Conservation (phyloP, 2,113 vertebrate species). For the Elephas maximus region DNA sequence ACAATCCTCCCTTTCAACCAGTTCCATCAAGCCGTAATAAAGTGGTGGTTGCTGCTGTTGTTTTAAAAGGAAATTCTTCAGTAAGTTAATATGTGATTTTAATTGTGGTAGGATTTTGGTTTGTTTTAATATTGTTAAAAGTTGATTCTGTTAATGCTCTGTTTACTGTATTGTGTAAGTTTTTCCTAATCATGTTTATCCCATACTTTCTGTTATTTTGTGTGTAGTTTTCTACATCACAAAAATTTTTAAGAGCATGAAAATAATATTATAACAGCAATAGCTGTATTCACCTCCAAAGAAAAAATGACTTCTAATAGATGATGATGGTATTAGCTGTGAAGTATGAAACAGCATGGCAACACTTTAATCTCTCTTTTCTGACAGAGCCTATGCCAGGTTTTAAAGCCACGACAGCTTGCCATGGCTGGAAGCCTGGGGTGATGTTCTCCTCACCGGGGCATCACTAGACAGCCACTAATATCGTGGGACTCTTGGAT, state of each 20-base stretch:
- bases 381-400: not conserved
- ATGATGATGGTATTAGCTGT: not conserved
- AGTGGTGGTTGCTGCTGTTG: not conserved
- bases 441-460: not conserved
- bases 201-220: not conserved
- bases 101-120: not conserved
- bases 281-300: not conserved
- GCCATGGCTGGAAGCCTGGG: not conserved
- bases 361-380: conserved; percentile 46
- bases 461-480: conserved; percentile 39
- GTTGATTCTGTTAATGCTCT: not conserved
- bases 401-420: conserved; percentile 21
- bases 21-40: not conserved
- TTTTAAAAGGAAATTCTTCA: not conserved
- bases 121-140: not conserved
- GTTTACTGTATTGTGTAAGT: not conserved
- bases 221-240: not conserved
- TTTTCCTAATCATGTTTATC: not conserved
- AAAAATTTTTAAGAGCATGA: not conserved
- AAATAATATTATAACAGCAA: not conserved
- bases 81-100: not conserved
- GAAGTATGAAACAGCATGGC: not conserved
- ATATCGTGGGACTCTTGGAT: conserved; percentile 57
- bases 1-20: not conserved
- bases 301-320: conserved; percentile 40